A percentile compares a stretch with the other conserved stretches of the same genome.
Conservation (phyloP, 2,888 invertebrate species). For the Leucophenga montana region DNA sequence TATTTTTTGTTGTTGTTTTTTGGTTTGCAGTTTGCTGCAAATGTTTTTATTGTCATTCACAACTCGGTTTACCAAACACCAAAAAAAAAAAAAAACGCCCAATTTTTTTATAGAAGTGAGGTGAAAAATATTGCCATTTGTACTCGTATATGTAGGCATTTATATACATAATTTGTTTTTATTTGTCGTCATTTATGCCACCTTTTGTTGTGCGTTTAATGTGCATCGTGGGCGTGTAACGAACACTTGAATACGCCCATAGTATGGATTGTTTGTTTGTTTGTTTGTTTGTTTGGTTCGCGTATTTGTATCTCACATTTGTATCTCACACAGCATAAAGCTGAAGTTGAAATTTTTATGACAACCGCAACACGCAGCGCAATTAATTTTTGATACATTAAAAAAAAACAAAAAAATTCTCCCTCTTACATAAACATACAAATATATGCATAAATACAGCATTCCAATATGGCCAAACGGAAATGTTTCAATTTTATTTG, state of each 20-base stretch:
- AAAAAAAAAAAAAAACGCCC: neutral
- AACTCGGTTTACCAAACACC: no score
- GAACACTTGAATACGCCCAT: neutral
- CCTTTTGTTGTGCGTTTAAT: neutral
- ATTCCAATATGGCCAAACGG: slow-evolving; percentile 4
- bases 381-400: slow-evolving; percentile 33
- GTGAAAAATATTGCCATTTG: neutral
- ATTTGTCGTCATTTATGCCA: neutral
- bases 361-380: slow-evolving; percentile 30
- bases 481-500: slow-evolving; percentile 9
- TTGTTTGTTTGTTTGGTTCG: no score
- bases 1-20: no score
- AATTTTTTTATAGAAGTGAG: neutral
- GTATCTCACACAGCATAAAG: neutral
- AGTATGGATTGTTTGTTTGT: neutral
- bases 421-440: no score
- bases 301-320: no score
- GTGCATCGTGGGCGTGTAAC: neutral
- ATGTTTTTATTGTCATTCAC: no score
- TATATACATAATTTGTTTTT: slow-evolving; percentile 1
- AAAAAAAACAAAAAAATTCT: slow-evolving; percentile 17
- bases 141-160: neutral
- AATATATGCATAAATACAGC: neutral
- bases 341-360: slow-evolving; percentile 23
- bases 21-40: no score